Evolutionary conservation across 2,888 invertebrate genomes (phyloP).

Genomic region (Caenorhabditis sp.): DNA sequence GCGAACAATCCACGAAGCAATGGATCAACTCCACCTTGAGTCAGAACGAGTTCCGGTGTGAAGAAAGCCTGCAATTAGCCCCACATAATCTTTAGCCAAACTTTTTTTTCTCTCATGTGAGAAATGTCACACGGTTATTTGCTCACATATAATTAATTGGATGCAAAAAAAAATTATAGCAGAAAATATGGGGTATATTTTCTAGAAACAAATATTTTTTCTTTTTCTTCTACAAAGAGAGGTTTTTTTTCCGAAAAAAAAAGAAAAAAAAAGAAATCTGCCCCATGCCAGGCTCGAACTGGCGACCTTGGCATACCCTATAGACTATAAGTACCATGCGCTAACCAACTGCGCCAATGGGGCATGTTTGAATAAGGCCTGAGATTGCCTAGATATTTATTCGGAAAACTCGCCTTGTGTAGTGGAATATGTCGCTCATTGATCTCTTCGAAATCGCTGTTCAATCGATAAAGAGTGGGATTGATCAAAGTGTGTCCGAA

Average conservation of each 20-base stretch:
- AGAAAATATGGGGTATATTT: too few species aligned
- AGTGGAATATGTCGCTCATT: constrained; percentile 87
- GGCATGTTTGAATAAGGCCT: too few species aligned
- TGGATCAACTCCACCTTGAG: constrained; percentile 97
- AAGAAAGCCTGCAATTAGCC: constrained; percentile 82
- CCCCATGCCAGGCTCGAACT: constrained; percentile 55
- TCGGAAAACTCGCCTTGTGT: constrained; percentile 74
- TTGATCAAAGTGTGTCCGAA: constrained; percentile 97
- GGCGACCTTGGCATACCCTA: constrained; percentile 50
- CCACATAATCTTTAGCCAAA: too few species aligned
- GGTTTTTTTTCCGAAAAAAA: too few species aligned
- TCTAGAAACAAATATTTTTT: too few species aligned
- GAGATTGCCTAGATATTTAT: too few species aligned
- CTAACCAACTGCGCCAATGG: constrained; percentile 65
- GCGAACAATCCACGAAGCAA: constrained; percentile 84
- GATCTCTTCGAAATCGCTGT: constrained; percentile 75
- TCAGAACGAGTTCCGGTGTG: constrained; percentile 90
- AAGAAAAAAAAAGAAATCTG: constrained; percentile 17
- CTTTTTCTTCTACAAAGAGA: background rate
- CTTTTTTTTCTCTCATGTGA: too few species aligned
- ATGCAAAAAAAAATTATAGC: too few species aligned
- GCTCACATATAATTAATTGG: too few species aligned
- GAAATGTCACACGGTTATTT: too few species aligned
- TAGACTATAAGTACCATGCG: constrained; percentile 61
- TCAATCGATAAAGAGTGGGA: constrained; percentile 78